These are phyloP conservation scores for Sipunculus nudus DNA, from an alignment of 2,888 invertebrate species.

Conservation along the genomic window DNA sequence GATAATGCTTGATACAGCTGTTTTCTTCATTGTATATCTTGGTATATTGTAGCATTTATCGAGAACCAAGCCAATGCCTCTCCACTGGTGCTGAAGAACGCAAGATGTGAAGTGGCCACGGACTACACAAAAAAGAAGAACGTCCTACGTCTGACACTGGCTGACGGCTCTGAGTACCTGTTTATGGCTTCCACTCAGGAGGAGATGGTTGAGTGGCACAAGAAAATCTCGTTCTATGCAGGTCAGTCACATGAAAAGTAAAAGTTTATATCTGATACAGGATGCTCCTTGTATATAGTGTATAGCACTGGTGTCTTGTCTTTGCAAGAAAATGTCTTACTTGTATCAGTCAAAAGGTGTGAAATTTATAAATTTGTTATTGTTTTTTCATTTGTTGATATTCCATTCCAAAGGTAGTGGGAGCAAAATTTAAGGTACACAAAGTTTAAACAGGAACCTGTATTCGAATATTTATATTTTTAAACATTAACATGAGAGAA, in stretches of 20 bases:
- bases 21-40: background rate
- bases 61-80: constrained; percentile 88
- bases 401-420: no score
- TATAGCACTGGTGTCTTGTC: no score
- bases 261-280: no score
- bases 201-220: constrained; percentile 88
- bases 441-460: no score
- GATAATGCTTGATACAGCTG: background rate
- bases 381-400: no score
- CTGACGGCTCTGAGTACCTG: constrained; percentile 92
- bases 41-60: constrained; percentile 75
- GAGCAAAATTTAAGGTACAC: no score
- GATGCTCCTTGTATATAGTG: no score
- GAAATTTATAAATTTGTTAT: no score
- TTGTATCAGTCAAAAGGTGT: no score
- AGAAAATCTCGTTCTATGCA: constrained; percentile 93
- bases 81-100: constrained; percentile 80
- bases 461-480: no score
- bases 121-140: constrained; percentile 96
- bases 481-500: no score
- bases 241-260: constrained; percentile 50
- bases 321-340: no score
- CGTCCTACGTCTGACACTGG: constrained; percentile 81
- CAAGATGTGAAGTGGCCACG: constrained; percentile 84
- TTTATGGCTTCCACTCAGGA: constrained; percentile 80